Conservation (phyloP, 2,888 invertebrate species). For the Drosophila prostipennis region DNA sequence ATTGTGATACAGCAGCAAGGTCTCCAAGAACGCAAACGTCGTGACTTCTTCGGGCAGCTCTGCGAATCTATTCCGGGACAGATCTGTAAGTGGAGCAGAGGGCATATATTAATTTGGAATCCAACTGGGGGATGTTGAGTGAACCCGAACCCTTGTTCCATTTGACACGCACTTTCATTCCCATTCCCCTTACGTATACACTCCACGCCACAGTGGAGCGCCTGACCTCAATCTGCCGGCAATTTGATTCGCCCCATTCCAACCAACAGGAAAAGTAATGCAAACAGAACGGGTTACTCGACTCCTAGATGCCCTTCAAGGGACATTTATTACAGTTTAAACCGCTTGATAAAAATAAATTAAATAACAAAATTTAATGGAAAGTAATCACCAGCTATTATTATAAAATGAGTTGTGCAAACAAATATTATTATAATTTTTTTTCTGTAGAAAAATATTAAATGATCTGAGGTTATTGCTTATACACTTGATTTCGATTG, state of each 20-base stretch:
- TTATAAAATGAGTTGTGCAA: no score
- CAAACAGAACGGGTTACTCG: background rate
- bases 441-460: no score
- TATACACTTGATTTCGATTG: background rate
- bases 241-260: constrained; percentile 51
- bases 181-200: constrained; percentile 26
- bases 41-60: constrained; percentile 96
- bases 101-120: constrained; percentile 48
- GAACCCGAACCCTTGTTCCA: constrained; percentile 27
- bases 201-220: constrained; percentile 61
- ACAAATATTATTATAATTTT: background rate
- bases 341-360: background rate
- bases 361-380: background rate
- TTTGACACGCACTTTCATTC: constrained; percentile 45
- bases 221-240: constrained; percentile 70
- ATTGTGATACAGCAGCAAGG: constrained; percentile 93
- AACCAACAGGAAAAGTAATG: constrained; percentile 20
- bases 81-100: constrained; percentile 86
- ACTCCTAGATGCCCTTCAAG: background rate
- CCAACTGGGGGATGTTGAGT: constrained; percentile 13
- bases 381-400: no score
- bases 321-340: background rate
- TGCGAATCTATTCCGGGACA: constrained; percentile 94
- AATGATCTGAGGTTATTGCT: no score
- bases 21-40: constrained; percentile 94